Conservation (phyloP, 2,797 vertebrate species). For the Tragelaphus oryx region DNA sequence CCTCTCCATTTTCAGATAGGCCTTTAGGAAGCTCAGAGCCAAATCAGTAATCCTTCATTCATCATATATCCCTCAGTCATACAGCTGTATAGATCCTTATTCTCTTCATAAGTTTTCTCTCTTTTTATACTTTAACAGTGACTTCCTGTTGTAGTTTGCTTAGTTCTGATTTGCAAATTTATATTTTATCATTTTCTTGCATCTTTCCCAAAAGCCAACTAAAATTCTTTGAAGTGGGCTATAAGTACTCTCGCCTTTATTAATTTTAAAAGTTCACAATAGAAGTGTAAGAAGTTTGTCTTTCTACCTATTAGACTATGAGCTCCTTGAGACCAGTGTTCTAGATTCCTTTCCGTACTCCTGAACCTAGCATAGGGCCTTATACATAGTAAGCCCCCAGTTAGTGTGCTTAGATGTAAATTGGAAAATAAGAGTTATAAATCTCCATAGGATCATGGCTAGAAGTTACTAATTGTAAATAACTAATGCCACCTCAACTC, state of each 20-base stretch:
- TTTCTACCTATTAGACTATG: not conserved
- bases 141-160: not conserved
- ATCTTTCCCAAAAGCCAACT: conserved; percentile 29
- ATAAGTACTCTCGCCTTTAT: not conserved
- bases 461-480: conserved; percentile 17
- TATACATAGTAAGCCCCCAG: not conserved
- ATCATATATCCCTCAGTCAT: not conserved
- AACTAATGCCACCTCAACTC: not conserved
- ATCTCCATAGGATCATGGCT: not conserved
- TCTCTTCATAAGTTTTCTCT: not conserved
- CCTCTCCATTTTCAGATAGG: not conserved
- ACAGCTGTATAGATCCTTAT: not conserved
- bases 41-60: not conserved
- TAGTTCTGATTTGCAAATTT: conserved; percentile 4
- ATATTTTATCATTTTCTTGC: conserved; percentile 16
- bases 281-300: not conserved
- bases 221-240: not conserved
- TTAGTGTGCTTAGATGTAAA: not conserved
- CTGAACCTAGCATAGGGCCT: not conserved
- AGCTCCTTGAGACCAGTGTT: not conserved
- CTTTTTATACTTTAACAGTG: not conserved
- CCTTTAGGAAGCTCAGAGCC: conserved; percentile 20
- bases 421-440: conserved; percentile 14
- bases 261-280: not conserved
- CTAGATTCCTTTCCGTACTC: not conserved